Base-by-base conservation (phyloP, 2,888 invertebrate genomes). In the Pasiphila rectangulata region DNA sequence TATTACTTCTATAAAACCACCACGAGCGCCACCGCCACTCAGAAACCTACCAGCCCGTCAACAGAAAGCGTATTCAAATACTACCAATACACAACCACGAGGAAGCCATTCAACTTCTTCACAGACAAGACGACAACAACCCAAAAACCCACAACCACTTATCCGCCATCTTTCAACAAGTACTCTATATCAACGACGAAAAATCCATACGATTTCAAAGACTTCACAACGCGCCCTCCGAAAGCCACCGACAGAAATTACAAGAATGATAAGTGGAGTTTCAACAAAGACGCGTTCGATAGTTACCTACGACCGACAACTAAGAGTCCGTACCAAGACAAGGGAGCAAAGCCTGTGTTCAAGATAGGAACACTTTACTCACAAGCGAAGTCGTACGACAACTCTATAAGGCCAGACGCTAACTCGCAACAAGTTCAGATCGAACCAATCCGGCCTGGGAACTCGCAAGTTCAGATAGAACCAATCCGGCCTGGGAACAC, bases 161-260 rank as follows among this genome's bases (percentile, higher is more conserved):
- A 71, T 46, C 75, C 77, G 21, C 72, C 79, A 21, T 76, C 76
- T 6, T 43, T 79, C 42, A 81, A 84, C 56, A 87, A 81, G 67
- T 86, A 83, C 55, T 86, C 84, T 3, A 73, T 86, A 21, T 79
- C 88, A 10, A 85, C 90, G 7, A 91, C 91, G 6, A 87, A 83
- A 72, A 91, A 85, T 65, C 91, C 91, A 1, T 91, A 91, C 71
- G 84, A 87, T 55, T 89, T 89, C 63, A 80, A 87, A 65, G 86
- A 88, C 34, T 89, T 80, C 53, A 69, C 72, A 0, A 89, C 84
- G 61, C 79, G 69, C 75, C 78, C 72, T 46, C 74, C 72, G 10
- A 70, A 70, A 50, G 27, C 21, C 2, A 29, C 21, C 6, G 45
- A 49, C 12, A 51, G 16, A 36, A 35, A 12, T 21, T 39, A 41